A percentile compares a stretch with the other conserved stretches of the same genome.
phyloP scores from a whole-genome alignment of 1,140 invertebrate species.

The Sogatella furcifera region DNA sequence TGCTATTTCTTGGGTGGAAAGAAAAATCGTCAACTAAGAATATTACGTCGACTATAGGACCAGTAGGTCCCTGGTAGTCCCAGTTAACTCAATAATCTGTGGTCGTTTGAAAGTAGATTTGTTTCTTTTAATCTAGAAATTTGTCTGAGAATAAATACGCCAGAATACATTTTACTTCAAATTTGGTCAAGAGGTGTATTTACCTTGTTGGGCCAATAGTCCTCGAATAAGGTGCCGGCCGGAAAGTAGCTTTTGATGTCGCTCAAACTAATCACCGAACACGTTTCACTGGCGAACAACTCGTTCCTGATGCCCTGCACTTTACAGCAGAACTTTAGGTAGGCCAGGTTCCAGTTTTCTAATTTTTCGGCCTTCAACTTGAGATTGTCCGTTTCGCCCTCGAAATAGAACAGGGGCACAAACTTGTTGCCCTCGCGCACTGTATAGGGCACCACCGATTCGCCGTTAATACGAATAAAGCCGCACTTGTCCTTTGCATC shows the following conservation, averaged over 20 bases:
- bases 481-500: constrained; percentile 68
- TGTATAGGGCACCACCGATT: constrained; percentile 87
- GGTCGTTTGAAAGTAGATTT: too few species aligned
- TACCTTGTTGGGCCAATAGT: constrained; percentile 82
- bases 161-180: too few species aligned
- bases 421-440: constrained; percentile 71
- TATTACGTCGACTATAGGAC: too few species aligned
- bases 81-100: too few species aligned
- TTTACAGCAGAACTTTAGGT: constrained; percentile 89
- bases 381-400: constrained; percentile 81
- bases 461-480: constrained; percentile 88
- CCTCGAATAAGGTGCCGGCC: constrained; percentile 75
- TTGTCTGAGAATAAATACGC: too few species aligned
- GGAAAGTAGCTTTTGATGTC: constrained; percentile 87
- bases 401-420: constrained; percentile 89
- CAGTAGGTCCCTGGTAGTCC: too few species aligned
- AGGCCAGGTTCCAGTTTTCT: constrained; percentile 83
- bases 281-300: constrained; percentile 78
- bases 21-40: too few species aligned
- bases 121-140: too few species aligned
- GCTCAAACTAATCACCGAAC: constrained; percentile 75
- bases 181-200: too few species aligned
- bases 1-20: too few species aligned
- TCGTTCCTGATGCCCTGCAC: constrained; percentile 86
- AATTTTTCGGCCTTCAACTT: constrained; percentile 74